Evolutionary conservation across 1,140 invertebrate genomes (phyloP).

Genomic region (Teleopsis dalmanni): DNA sequence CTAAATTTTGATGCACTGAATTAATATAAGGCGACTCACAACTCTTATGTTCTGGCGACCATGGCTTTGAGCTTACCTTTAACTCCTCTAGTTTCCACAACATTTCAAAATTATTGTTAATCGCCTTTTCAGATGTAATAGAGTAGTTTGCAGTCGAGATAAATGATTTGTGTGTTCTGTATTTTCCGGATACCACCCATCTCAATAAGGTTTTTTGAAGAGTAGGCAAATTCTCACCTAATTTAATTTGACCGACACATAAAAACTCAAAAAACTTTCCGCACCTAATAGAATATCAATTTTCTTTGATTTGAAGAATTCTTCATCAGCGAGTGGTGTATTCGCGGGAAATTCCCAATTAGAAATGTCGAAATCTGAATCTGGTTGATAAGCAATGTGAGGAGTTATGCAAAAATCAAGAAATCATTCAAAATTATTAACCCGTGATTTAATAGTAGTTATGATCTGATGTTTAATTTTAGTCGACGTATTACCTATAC

Average conservation of each 20-base stretch:
- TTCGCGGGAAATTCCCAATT: constrained; percentile 18
- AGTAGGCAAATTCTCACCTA: constrained; percentile 15
- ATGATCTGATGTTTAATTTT: neutral
- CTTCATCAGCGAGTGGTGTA: constrained; percentile 21
- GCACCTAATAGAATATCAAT: constrained; percentile 30
- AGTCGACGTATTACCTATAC: constrained; percentile 2
- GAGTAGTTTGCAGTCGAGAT: neutral
- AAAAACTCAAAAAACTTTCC: constrained; percentile 28
- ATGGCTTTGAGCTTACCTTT: neutral
- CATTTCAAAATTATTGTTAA: constrained; percentile 1
- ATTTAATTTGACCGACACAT: constrained; percentile 20
- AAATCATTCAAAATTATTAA: neutral
- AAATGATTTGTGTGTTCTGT: neutral
- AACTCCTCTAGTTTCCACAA: constrained; percentile 28
- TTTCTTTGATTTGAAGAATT: constrained; percentile 18
- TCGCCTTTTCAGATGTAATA: neutral
- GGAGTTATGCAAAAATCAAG: constrained; percentile 8
- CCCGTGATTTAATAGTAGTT: constrained; percentile 4
- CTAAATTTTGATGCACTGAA: constrained; percentile 12
- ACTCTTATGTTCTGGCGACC: constrained; percentile 8
- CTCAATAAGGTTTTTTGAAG: constrained; percentile 33
- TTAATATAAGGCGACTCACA: constrained; percentile 17
- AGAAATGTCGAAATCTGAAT: constrained; percentile 10
- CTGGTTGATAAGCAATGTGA: constrained; percentile 12
- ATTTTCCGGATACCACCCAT: constrained; percentile 18